Conservation (phyloP, 2,113 vertebrate species). For the Labrus mixtus region DNA sequence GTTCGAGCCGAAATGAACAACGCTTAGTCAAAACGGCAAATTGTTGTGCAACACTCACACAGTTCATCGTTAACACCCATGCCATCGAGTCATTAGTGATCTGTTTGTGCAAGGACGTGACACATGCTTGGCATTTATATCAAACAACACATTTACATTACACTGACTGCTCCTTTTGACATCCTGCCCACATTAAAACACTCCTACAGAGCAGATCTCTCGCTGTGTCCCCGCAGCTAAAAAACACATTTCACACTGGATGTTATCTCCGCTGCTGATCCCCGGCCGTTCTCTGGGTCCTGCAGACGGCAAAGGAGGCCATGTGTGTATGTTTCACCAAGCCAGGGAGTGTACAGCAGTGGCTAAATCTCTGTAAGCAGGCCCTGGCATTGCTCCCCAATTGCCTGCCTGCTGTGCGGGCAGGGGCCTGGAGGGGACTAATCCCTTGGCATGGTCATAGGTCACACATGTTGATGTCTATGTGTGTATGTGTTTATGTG, state of each 20-base stretch:
- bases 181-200: conserved; percentile 41
- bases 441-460: conserved; percentile 69
- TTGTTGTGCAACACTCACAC: conserved; percentile 54
- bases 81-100: conserved; percentile 60
- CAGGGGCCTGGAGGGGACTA: conserved; percentile 66
- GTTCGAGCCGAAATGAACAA: conserved; percentile 52
- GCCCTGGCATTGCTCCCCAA: conserved; percentile 70
- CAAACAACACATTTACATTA: conserved; percentile 48
- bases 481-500: conserved; percentile 28
- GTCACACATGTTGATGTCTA: conserved; percentile 71
- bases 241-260: conserved; percentile 31
- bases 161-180: conserved; percentile 57
- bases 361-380: conserved; percentile 80
- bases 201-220: conserved; percentile 26
- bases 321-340: conserved; percentile 62
- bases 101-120: conserved; percentile 43
- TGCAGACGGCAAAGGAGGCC: conserved; percentile 53
- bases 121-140: conserved; percentile 65
- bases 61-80: conserved; percentile 58
- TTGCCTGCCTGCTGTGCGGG: conserved; percentile 71
- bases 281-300: conserved; percentile 20
- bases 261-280: conserved; percentile 41
- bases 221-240: conserved; percentile 16
- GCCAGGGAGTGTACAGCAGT: conserved; percentile 67
- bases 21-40: conserved; percentile 51